Evolutionary conservation across 1,140 invertebrate genomes (phyloP), one percentile per base, ranked within the genome.

Genomic region (Procambarus virginalis): DNA sequence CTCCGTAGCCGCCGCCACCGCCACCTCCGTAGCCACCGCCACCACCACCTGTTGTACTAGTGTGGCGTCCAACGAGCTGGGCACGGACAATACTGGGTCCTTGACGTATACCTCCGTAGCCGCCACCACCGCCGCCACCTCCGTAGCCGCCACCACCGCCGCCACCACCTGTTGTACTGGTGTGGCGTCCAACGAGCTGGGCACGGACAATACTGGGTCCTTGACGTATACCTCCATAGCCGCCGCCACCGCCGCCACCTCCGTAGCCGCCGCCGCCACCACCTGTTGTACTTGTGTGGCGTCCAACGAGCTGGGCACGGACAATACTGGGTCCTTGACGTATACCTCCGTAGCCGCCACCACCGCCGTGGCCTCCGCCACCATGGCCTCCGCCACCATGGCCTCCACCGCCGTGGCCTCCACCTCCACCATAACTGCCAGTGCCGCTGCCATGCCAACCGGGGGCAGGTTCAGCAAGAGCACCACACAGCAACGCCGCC

Each of bases 141-240:
- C 80, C 80, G 34, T 34, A 34, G 34, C 34, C 34, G 6, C 80
- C 80, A 48, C n/a, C 2, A 8, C 80, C 34, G 34, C 60, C 58
- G 4, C 80, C 60, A n/a, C 80, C 80, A 34, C 80, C 80, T n/a
- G 80, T 82, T 48, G 80, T 82, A 34, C 17, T 45, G 17, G 20
- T 82, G 80, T 82, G 80, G n/a, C 46, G 34, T 34, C 80, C 80
- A 17, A 82, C 80, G 17, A 82, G 80, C 58, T 82, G 80, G 34
- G 80, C 80, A 60, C 17, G 34, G 17, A 82, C 80, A 9, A 82
- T 68, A 51, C 34, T 82, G 5, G 68, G 68, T 34, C 68, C 68
- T 73, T 73, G 68, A 46, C 58, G 58, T 20, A 14, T 60, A 48
- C 80, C 60, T 10, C 58, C 20, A 45, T 9, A 3, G 79, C 51